Evolutionary conservation across 2,888 invertebrate genomes (phyloP).

Genomic region (Girardia tigrina): DNA sequence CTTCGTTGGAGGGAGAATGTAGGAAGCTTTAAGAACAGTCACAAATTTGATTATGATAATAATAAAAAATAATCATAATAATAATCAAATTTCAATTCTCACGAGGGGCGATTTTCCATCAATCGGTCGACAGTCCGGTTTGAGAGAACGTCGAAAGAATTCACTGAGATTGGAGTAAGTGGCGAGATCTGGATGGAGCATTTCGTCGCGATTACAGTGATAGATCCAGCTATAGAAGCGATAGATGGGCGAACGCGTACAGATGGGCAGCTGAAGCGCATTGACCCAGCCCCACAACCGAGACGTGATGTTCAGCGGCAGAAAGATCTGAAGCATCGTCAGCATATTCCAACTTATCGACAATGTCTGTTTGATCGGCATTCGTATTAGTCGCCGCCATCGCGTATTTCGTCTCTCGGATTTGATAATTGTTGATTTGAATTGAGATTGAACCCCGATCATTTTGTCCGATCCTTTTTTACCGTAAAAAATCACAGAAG

Average conservation of each 20-base stretch:
- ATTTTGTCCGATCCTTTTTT: neutral
- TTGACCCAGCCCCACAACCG: slow-evolving; percentile 77
- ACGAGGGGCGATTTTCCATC: slow-evolving; percentile 51
- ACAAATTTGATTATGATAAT: too few relatives aligned
- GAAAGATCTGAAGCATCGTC: neutral
- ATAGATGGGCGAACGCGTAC: slow-evolving; percentile 59
- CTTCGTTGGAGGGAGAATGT: too few relatives aligned
- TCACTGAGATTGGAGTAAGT: slow-evolving; percentile 69
- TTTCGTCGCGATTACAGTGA: slow-evolving; percentile 72
- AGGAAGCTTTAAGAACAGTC: too few relatives aligned
- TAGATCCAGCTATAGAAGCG: slow-evolving; percentile 61
- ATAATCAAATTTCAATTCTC: too few relatives aligned
- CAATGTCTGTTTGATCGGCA: neutral
- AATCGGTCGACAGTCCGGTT: slow-evolving; percentile 64
- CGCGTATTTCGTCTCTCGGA: neutral
- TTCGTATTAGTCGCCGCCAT: neutral
- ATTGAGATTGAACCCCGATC: neutral
- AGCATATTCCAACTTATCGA: neutral
- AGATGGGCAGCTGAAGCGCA: slow-evolving; percentile 60
- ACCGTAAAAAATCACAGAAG: too few relatives aligned
- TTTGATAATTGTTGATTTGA: neutral
- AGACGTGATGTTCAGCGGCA: slow-evolving; percentile 72
- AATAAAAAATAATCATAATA: too few relatives aligned
- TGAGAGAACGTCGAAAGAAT: slow-evolving; percentile 71
- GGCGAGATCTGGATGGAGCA: slow-evolving; percentile 61